Evolutionary conservation across 2,888 invertebrate genomes (phyloP).

Genomic region (Patella ulyssiponensis): DNA sequence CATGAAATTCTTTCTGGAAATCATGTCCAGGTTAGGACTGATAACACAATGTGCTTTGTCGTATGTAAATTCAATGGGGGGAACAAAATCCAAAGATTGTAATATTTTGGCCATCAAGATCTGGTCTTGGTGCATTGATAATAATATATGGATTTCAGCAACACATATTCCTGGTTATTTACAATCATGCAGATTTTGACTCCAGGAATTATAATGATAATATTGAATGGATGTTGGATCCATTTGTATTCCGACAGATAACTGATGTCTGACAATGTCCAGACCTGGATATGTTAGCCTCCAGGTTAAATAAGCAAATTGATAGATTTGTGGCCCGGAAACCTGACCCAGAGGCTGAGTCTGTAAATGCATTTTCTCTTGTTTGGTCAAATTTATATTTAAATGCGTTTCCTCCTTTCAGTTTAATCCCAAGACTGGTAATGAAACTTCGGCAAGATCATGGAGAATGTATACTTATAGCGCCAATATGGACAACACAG

Average conservation of each 20-base stretch:
- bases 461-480: conserved; percentile 17
- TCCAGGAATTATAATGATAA: conserved; percentile 26
- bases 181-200: conserved; percentile 16
- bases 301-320: conserved; percentile 21
- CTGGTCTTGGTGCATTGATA: conserved; percentile 17
- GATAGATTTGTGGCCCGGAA: conserved; percentile 13
- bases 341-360: conserved; percentile 22
- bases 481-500: conserved; percentile 18
- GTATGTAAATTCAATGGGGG: conserved; percentile 23
- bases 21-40: conserved; percentile 21
- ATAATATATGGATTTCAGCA: conserved; percentile 8
- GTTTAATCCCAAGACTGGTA: conserved; percentile 13
- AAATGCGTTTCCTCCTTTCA: conserved; percentile 31
- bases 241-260: background rate
- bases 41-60: conserved; percentile 24
- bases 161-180: conserved; percentile 11
- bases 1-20: background rate
- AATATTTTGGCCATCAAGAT: conserved; percentile 18
- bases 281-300: conserved; percentile 25
- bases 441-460: conserved; percentile 13
- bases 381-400: conserved; percentile 12
- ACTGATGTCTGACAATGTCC: background rate
- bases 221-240: conserved; percentile 27
- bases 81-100: conserved; percentile 6
- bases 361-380: conserved; percentile 26